Conservation (phyloP, 2,888 invertebrate genomes). For the Macrophya annulata region DNA sequence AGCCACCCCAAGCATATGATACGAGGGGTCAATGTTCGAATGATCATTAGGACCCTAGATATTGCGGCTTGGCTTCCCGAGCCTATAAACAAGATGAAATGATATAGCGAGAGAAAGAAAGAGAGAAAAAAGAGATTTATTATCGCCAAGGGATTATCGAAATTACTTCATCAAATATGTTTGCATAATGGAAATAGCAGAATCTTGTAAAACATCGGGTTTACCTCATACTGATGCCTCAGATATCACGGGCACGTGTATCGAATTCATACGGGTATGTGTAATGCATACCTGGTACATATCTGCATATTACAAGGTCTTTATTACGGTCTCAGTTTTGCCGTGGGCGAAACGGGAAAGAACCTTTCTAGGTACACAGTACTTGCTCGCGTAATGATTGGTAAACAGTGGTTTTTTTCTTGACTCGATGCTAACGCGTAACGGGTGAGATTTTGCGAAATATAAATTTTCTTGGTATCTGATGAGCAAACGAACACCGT, state of each 20-base stretch:
- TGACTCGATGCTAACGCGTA: neutral
- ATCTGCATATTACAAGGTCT: conserved; percentile 37
- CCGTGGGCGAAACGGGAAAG: conserved; percentile 8
- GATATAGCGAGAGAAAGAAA: no score
- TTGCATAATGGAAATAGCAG: conserved; percentile 19
- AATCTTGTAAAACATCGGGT: conserved; percentile 32
- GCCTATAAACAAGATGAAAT: neutral
- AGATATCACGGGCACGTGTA: neutral
- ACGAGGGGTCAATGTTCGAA: neutral
- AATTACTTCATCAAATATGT: conserved; percentile 24
- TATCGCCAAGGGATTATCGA: conserved; percentile 22
- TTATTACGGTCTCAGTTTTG: conserved; percentile 23
- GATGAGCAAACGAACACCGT: neutral
- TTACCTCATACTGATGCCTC: neutral
- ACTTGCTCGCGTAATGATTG: conserved; percentile 11
- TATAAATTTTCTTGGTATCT: neutral
- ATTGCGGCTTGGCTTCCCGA: neutral
- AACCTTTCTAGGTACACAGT: conserved; percentile 2
- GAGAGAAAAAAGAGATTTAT: neutral
- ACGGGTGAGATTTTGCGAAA: conserved; percentile 10
- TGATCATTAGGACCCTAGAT: neutral
- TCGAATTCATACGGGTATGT: conserved; percentile 25
- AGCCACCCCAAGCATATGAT: neutral
- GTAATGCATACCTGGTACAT: conserved; percentile 33
- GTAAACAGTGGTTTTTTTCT: conserved; percentile 28